Conservation (phyloP, 2,113 vertebrate genomes). For the Corapipo altera region DNA sequence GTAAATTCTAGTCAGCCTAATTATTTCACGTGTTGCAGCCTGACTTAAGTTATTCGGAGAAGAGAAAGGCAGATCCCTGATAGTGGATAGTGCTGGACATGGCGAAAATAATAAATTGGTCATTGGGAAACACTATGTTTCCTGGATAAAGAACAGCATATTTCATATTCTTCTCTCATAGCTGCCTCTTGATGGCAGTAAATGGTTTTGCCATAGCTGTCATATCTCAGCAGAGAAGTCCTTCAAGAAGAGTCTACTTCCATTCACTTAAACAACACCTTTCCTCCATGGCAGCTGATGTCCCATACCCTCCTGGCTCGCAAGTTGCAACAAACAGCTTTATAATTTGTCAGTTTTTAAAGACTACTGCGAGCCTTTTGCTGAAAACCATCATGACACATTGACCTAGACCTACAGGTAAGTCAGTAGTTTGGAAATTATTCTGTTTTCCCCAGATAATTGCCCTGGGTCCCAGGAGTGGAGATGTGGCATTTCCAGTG, state of each 20-base stretch:
- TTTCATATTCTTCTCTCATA: constrained; percentile 72
- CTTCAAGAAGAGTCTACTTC: constrained; percentile 54
- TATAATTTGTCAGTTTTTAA: background rate
- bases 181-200: constrained; percentile 79
- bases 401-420: background rate
- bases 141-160: constrained; percentile 51
- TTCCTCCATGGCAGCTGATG: constrained; percentile 35
- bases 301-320: constrained; percentile 25
- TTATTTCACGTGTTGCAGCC: constrained; percentile 75
- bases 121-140: constrained; percentile 69
- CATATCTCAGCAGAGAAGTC: constrained; percentile 66
- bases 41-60: constrained; percentile 74
- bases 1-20: constrained; percentile 77
- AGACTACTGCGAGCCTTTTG: background rate
- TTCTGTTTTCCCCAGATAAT: constrained; percentile 19
- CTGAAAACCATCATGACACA: background rate
- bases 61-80: constrained; percentile 74
- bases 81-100: constrained; percentile 72
- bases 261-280: constrained; percentile 36
- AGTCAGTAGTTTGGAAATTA: constrained; percentile 19
- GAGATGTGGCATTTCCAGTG: background rate
- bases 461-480: constrained; percentile 1
- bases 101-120: constrained; percentile 78
- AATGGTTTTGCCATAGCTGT: constrained; percentile 70
- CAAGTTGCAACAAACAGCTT: background rate